phyloP scores from a whole-genome alignment of 2,113 vertebrate genomes.

The Rousettus leschenaultii region DNA sequence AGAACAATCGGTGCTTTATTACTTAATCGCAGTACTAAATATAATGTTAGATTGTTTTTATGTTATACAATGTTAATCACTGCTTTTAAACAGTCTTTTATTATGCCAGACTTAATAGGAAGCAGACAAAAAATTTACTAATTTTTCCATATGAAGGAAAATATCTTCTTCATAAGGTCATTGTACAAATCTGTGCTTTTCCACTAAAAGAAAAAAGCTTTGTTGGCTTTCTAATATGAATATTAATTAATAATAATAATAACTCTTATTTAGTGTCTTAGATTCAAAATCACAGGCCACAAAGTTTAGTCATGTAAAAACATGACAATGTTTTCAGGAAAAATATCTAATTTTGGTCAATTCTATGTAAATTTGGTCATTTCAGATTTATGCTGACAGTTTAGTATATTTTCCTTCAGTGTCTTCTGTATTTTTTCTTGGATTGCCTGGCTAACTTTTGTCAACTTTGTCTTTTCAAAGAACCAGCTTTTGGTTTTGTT shows the following conservation, averaged over 20 bases:
- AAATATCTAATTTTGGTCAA: background rate
- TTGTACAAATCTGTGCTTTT: background rate
- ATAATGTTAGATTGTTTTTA: background rate
- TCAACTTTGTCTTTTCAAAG: background rate
- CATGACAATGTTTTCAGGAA: background rate
- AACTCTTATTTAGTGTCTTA: background rate
- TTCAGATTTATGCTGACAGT: background rate
- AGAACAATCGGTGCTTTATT: slow-evolving; percentile 26
- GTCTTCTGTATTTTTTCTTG: background rate
- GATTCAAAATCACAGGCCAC: background rate
- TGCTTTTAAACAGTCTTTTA: background rate
- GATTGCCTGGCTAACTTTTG: background rate
- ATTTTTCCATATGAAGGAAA: background rate
- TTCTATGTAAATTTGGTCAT: background rate
- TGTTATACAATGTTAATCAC: rapidly evolving
- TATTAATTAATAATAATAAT: background rate
- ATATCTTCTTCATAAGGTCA: background rate
- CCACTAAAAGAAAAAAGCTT: background rate
- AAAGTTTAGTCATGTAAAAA: background rate
- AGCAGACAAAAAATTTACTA: background rate
- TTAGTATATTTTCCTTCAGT: background rate
- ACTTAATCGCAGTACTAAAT: slow-evolving; percentile 29
- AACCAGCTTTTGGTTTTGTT: background rate
- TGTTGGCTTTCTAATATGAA: background rate
- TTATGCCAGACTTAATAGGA: background rate